Base-by-base conservation (phyloP, 1,140 invertebrate genomes). In the Cotesia chilonis region DNA sequence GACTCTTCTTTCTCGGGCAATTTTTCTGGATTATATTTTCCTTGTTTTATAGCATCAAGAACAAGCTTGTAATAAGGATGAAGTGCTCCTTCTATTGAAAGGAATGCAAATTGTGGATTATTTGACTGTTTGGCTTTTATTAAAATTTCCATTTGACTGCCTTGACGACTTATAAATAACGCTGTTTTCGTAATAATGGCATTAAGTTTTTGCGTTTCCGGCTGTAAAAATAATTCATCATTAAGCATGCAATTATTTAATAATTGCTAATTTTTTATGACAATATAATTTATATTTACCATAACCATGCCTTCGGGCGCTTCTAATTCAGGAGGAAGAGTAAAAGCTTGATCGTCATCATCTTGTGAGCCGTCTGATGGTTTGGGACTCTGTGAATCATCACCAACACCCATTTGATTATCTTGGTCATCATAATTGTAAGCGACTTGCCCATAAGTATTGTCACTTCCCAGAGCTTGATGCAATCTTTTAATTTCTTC, bases 181-280 rank as follows among this genome's bases (percentile, higher is more conserved):
- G 98, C 97, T 0, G 98, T 99, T 87, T 97, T 98, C 82, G 98
- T 96, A 80, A 99, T 98, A 67, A 98, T 95, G 4, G 94, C 92
- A 86, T 98, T 95, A 76, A 94, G 90, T 82, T 98, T 99, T 79
- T 94, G 90, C 4, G 93, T 95, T 75, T 93, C 91, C n/a, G 98
- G 98, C 95, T 98, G 84, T 75, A 90, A 86, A 79, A 78, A 75
- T 61, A 55, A 55, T 12, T 3, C 4, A 52, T 1, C 7, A 61
- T 35, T 52, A 12, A 1, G 10, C 9, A 59, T 59, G 0, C 17
- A 60, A 69, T 60, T n/a, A n/a, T 60, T 38, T 69, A 28, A 38
- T 57, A n/a, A 68, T 52, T 28, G 41, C 36, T 52, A 63, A 5
- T 14, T 17, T 14, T 7, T n/a, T 14, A 55, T 55, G 10, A 20